phyloP scores from a whole-genome alignment of 2,797 vertebrate species.

The Notolepis coatsorum region DNA sequence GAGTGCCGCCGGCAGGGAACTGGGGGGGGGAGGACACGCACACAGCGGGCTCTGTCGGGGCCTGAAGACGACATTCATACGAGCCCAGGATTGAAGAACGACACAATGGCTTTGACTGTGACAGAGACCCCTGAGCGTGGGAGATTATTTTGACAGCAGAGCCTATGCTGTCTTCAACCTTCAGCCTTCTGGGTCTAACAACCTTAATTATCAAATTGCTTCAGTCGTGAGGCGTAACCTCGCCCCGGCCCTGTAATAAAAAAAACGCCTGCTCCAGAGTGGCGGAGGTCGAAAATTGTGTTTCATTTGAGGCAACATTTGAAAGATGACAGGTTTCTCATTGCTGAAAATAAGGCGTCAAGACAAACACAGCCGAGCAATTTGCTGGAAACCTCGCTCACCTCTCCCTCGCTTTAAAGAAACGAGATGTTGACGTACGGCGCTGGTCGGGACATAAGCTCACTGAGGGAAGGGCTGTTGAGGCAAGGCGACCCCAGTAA shows the following conservation, averaged over 20 bases:
- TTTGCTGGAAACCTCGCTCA: constrained; percentile 50
- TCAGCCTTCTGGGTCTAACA: constrained; percentile 74
- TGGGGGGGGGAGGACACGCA: constrained; percentile 46
- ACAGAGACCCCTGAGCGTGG: constrained; percentile 58
- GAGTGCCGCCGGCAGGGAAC: constrained; percentile 56
- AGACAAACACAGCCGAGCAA: constrained; percentile 55
- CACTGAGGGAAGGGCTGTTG: constrained; percentile 26
- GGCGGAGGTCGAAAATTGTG: constrained; percentile 30
- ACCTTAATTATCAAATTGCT: constrained; percentile 82
- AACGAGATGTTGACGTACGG: constrained; percentile 35
- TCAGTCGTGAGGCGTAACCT: constrained; percentile 71
- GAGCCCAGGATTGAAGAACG: constrained; percentile 69
- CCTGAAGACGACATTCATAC: constrained; percentile 55
- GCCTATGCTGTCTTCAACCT: constrained; percentile 62
- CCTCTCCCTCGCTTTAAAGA: constrained; percentile 31
- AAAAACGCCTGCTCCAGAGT: constrained; percentile 59
- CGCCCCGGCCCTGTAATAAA: constrained; percentile 69
- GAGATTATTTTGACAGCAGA: constrained; percentile 74
- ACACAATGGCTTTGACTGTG: constrained; percentile 79
- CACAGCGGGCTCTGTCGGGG: constrained; percentile 71
- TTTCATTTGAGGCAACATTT: constrained; percentile 56
- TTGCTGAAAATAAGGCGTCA: constrained; percentile 50
- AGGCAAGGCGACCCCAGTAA: constrained; percentile 57
- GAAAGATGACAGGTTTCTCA: constrained; percentile 47
- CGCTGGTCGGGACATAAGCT: constrained; percentile 33